Base-by-base conservation (phyloP, 23 tunicate genomes). In the Trididemnum nubilum region DNA sequence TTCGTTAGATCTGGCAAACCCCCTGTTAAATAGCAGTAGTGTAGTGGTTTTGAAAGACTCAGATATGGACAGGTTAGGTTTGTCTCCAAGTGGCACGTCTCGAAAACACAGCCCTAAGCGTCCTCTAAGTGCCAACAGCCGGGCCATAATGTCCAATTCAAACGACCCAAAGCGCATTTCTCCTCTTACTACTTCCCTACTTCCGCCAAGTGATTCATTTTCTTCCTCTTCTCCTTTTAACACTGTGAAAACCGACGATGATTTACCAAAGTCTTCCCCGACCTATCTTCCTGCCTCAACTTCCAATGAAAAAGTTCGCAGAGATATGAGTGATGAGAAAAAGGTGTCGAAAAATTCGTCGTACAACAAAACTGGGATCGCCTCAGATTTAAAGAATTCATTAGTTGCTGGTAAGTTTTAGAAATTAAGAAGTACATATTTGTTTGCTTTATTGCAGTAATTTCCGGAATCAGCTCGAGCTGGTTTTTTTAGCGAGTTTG, bases 41-140 rank as follows among this genome's bases (percentile, higher is more conserved):
- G 22, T 83, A 26, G 81, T 73, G 25, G 69, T 73, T 30, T 61
- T 83, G 61, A 75, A 83, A 18, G 80, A 73, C 71, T 15, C 81
- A 1, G 73, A 73, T 28, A 73, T 73, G 39, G 24, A 60, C 73
- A 63, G 34, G 0, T 39, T 83, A 35, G 87, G 87, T 36, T 29
- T 64, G 2, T 7, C 83, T 2, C 73, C 44, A 2, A 27, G 12
- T 57, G 21, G 39, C 18, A 12, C 44, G 33, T 52, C 81, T 32
- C 81, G 66, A 27, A 52, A 37, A 31, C 38, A 32, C 18, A 77
- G 81, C 81, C 81, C 81, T 7, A 52, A 81, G 73, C 72, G 83
- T 7, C 83, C 83, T 2, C 32, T 36, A 28, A 79, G 83, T 35
- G 83, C 83, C 33, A 79, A 79, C 73, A 61, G 83, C 52, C 34